A percentile compares a stretch with the other conserved stretches of the same genome.
phyloP scores from a whole-genome alignment of 2,113 vertebrate species.

The Mixornis gularis region DNA sequence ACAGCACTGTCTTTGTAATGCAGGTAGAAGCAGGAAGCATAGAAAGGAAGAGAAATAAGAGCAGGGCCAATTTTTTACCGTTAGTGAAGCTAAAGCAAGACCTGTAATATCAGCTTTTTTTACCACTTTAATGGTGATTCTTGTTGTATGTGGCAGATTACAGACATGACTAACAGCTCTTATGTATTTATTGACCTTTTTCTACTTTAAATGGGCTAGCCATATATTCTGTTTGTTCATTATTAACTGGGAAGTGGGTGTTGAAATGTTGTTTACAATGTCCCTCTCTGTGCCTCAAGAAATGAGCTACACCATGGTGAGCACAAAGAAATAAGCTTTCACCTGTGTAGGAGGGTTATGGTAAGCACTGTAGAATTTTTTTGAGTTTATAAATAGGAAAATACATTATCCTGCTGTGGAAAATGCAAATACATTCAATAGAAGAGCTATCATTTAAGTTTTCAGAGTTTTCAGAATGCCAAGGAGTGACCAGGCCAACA shows the following conservation, averaged over 20 bases:
- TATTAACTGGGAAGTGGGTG: not conserved
- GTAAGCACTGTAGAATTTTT: not conserved
- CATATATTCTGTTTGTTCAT: not conserved
- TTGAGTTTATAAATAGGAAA: slow-evolving; percentile 48
- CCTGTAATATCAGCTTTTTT: not conserved
- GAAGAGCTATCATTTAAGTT: slow-evolving; percentile 22
- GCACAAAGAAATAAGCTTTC: slow-evolving; percentile 38
- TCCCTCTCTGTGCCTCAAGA: not conserved
- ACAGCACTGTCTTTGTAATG: not conserved
- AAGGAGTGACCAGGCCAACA: slow-evolving; percentile 19
- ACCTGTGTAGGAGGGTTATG: not conserved
- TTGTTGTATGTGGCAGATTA: not conserved
- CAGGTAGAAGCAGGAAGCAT: not conserved
- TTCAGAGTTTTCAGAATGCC: slow-evolving; percentile 24
- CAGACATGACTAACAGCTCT: not conserved
- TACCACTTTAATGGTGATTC: not conserved
- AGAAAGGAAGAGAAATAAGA: not conserved
- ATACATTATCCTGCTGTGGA: slow-evolving; percentile 33
- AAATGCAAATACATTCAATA: slow-evolving; percentile 44
- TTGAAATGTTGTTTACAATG: slow-evolving; percentile 30
- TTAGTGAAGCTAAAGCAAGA: not conserved
- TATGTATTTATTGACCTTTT: not conserved
- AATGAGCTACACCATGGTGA: not conserved
- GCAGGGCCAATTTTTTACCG: not conserved
- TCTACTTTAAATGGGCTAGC: not conserved